phyloP scores from a whole-genome alignment of 2,888 invertebrate genomes.

The Gymnosoma rotundatum region DNA sequence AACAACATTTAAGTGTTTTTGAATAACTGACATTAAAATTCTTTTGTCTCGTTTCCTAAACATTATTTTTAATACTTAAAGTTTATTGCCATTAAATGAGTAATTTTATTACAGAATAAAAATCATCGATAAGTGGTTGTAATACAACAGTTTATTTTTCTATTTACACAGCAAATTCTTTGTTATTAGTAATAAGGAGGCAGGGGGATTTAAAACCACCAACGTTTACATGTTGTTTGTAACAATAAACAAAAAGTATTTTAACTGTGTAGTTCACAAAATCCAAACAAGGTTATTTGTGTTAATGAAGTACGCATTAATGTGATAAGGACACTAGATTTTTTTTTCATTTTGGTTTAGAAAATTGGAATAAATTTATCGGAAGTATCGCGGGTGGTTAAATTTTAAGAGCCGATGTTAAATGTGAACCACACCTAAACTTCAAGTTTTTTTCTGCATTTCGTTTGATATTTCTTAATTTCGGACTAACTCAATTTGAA shows the following conservation, averaged over 20 bases:
- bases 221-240: conserved; percentile 12
- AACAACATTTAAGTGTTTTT: no score
- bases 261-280: not conserved
- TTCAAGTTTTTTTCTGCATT: no score
- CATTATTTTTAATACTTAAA: conserved; percentile 45
- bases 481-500: no score
- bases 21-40: no score
- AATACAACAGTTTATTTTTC: conserved; percentile 7
- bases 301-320: not conserved
- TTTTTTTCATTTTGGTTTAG: no score
- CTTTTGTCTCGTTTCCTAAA: not conserved
- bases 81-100: conserved; percentile 17
- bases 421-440: no score
- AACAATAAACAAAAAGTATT: conserved; percentile 18
- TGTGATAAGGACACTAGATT: not conserved
- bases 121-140: conserved; percentile 2
- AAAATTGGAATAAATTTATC: no score
- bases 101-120: conserved; percentile 5
- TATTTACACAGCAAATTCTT: conserved; percentile 6
- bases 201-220: not conserved
- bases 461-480: no score
- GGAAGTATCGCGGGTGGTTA: no score
- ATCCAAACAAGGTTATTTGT: conserved; percentile 1
- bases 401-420: no score
- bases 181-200: not conserved